Evolutionary conservation across 2,113 vertebrate species (phyloP).

Genomic region (Dendropsophus ebraccatus): DNA sequence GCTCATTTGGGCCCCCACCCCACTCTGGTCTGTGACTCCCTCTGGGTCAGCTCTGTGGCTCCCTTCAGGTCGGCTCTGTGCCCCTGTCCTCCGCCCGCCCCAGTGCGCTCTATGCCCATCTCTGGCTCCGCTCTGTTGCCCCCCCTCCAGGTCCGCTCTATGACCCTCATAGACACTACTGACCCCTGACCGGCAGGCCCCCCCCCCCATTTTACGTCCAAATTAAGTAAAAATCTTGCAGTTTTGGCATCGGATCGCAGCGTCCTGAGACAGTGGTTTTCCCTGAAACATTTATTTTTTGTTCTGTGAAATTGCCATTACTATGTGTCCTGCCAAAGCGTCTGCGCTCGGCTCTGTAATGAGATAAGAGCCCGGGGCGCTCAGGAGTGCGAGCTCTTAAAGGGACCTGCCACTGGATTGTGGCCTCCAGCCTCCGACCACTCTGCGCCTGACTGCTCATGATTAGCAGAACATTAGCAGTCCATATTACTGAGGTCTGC

Average conservation of each 20-base stretch:
- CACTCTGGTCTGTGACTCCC: too few species aligned
- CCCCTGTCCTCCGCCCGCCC: too few species aligned
- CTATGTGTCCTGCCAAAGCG: slow-evolving; percentile 27
- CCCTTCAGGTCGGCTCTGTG: too few species aligned
- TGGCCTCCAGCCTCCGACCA: neutral
- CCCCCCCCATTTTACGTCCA: neutral
- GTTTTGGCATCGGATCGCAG: neutral
- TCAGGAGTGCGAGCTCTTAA: neutral
- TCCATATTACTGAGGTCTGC: too few species aligned
- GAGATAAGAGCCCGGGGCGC: neutral
- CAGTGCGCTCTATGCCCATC: too few species aligned
- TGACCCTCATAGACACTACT: neutral
- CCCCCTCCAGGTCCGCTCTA: neutral
- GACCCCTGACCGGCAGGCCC: neutral
- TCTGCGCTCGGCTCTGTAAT: neutral
- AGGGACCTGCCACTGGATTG: neutral
- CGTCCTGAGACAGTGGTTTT: slow-evolving; percentile 10
- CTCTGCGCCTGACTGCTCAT: neutral
- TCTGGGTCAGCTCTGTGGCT: too few species aligned
- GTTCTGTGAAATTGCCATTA: neutral
- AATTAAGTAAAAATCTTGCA: neutral
- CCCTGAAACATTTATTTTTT: slow-evolving; percentile 38
- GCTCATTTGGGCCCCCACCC: too few species aligned
- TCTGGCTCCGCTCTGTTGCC: too few species aligned
- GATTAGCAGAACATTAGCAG: too few species aligned